Evolutionary conservation across 2,797 vertebrate species (phyloP).

Genomic region (Monodelphis domestica): DNA sequence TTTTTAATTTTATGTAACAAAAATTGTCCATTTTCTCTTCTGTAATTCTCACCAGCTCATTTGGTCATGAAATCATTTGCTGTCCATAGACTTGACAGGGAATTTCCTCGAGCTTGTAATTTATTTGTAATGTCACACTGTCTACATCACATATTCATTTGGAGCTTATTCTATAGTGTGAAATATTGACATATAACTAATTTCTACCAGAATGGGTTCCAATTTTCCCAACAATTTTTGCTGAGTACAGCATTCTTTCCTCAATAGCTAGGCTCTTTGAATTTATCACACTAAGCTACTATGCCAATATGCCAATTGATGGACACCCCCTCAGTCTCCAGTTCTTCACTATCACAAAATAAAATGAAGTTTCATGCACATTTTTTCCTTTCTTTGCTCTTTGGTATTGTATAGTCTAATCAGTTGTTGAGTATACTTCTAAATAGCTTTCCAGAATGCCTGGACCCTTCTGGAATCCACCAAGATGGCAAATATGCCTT

Average conservation of each 20-base stretch:
- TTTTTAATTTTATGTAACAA: too few relatives aligned
- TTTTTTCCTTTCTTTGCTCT: neutral
- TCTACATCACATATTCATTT: neutral
- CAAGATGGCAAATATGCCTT: neutral
- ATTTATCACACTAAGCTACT: neutral
- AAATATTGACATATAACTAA: neutral
- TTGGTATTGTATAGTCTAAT: neutral
- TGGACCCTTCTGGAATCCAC: too few relatives aligned
- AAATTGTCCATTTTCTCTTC: neutral
- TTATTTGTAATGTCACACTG: neutral
- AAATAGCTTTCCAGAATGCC: too few relatives aligned
- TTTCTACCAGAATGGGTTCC: neutral
- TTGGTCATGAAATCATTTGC: neutral
- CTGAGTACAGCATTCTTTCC: neutral
- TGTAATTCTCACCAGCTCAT: neutral
- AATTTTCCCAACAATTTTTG: neutral
- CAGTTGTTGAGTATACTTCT: too few relatives aligned
- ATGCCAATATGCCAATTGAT: neutral
- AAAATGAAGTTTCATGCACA: too few relatives aligned
- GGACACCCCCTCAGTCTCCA: neutral
- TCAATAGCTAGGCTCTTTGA: neutral
- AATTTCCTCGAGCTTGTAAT: neutral
- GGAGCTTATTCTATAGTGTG: neutral
- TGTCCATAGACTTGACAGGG: neutral
- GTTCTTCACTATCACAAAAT: neutral